Evolutionary conservation across 2,797 vertebrate genomes (phyloP).

Genomic region (Smutsia temminckii): DNA sequence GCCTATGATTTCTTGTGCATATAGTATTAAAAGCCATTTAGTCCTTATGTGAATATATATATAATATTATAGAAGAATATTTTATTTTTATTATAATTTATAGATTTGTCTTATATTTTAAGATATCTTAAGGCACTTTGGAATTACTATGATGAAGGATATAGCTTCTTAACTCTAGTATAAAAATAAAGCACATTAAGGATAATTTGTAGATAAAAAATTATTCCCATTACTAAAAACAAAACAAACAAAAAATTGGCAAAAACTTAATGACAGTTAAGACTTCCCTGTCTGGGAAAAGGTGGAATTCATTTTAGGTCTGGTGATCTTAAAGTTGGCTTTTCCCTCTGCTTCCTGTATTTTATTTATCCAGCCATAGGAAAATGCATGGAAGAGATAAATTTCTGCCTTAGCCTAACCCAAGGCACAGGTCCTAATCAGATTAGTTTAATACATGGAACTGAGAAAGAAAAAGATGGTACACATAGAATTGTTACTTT

Average conservation of each 20-base stretch:
- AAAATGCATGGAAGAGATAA: background rate
- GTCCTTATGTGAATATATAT: background rate
- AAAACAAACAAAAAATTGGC: background rate
- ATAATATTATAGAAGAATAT: background rate
- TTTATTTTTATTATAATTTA: background rate
- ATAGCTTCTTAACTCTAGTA: background rate
- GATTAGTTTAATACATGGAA: background rate
- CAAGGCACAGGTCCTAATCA: background rate
- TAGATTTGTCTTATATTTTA: background rate
- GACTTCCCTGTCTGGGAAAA: background rate
- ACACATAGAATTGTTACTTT: background rate
- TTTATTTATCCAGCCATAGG: background rate
- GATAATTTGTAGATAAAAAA: background rate
- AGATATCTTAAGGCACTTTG: background rate
- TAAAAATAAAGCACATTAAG: background rate
- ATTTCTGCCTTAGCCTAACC: rapidly evolving
- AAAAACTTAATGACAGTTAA: background rate
- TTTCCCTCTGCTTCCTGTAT: background rate
- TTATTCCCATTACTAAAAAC: background rate
- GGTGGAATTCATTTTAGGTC: background rate
- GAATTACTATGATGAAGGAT: background rate
- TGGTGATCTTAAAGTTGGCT: background rate
- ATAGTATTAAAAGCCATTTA: background rate
- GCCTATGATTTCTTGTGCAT: background rate
- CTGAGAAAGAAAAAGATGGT: background rate